Base-by-base conservation (phyloP, 2,113 vertebrate species). In the Setophaga petechia region DNA sequence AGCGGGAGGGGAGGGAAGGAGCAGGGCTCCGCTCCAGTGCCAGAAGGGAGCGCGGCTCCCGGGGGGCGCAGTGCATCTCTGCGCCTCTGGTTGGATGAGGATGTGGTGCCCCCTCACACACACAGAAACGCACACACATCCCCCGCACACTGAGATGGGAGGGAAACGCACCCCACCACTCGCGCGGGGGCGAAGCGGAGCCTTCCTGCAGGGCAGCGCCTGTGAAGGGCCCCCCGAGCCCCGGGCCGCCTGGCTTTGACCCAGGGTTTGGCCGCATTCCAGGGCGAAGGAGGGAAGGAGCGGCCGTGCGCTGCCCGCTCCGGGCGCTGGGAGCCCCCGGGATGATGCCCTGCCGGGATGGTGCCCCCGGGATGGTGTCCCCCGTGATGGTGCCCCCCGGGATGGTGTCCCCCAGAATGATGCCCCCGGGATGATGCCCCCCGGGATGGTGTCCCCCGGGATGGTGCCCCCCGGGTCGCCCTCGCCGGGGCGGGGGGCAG, bases 1-100 rank as follows among this genome's bases (percentile, higher is more conserved):
- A 7, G 65, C 12, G 25, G 17, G 30, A 17, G 31, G 23, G 21
- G 41, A 7, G 74, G 49, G 46, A 6, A 14, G 19, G 41, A 18
- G 0, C 9, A 0, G 3, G 1, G 39, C 58, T 22, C 20, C 22
- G 22, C 41, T 37, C 7, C 2, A 4, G 35, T 3, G 59, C 22
- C 23, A 1, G 14, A 19, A 43, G 24, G 68, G 46, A 52, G 18
- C 4, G 27, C 30, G 30, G 37, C 46, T 43, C 25, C 33, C 14
- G 18, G 31, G 3, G 41, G n/a, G 41, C 10, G 25, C 43, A 11
- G n/a, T 5, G 52, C 37, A 6, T 41, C 28, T 33, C 35, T 11
- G 16, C 12, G n/a, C 44, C 30, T 2, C 43, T 18, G 22, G 27
- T 16, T 25, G 37, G 22, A 6, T 15, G 54, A 16, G 63, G 49